Conservation (phyloP, 2,113 vertebrate species). For the Eonycteris spelaea region DNA sequence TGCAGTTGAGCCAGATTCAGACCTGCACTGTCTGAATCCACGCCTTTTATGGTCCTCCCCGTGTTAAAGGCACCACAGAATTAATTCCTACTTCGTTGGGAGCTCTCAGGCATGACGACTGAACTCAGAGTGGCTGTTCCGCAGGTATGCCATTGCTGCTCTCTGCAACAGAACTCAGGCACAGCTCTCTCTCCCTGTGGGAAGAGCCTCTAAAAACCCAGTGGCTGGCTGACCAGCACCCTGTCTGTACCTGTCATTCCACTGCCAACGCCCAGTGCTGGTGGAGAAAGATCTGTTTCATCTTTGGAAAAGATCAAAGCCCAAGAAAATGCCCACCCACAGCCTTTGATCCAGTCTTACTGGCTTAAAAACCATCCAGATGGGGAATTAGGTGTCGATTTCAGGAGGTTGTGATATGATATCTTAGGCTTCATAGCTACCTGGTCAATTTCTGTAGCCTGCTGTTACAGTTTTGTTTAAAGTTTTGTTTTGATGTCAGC, state of each 20-base stretch:
- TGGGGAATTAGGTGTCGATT: not conserved
- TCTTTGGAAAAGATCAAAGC: not conserved
- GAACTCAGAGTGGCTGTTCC: not conserved
- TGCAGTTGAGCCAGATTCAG: not conserved
- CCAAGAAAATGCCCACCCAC: not conserved
- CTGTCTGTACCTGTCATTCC: not conserved
- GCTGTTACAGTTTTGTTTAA: conserved; percentile 7
- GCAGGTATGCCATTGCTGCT: not conserved
- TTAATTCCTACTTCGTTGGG: not conserved
- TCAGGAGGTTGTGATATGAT: not conserved
- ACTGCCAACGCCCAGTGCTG: not conserved
- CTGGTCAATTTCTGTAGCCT: not conserved
- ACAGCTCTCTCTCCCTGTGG: not conserved
- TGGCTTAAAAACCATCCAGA: not conserved
- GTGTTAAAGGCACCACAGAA: not conserved
- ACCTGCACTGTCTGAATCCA: not conserved
- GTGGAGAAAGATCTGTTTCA: not conserved
- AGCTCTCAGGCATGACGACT: not conserved
- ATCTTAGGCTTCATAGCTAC: not conserved
- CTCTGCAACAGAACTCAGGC: not conserved
- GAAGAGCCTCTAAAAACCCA: not conserved
- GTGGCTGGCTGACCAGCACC: not conserved
- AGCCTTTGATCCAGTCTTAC: not conserved
- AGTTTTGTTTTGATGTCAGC: conserved; percentile 15
- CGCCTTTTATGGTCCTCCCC: not conserved